Base-by-base conservation (phyloP, 2,888 invertebrate species). In the Mesochorus sp. region DNA sequence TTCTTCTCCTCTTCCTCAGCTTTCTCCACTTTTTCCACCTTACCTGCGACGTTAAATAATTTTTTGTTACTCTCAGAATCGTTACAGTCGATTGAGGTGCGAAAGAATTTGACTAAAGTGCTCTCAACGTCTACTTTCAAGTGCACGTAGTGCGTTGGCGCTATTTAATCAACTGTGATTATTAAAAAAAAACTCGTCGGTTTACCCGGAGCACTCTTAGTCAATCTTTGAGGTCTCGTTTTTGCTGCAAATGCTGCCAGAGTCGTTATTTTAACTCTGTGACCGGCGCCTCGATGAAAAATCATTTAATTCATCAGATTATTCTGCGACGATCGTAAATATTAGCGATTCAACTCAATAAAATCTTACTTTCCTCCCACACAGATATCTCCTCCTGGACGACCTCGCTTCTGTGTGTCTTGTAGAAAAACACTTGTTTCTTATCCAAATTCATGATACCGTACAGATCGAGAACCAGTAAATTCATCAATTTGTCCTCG, bases 311-410 rank as follows among this genome's bases (percentile, higher is more conserved):
- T 34, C 24, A 12, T n/a, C n/a, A n/a, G n/a, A n/a, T n/a, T n/a
- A n/a, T n/a, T n/a, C n/a, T n/a, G n/a, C n/a, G n/a, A n/a, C n/a
- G n/a, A n/a, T n/a, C n/a, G n/a, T n/a, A n/a, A n/a, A n/a, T n/a
- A n/a, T n/a, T n/a, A n/a, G n/a, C n/a, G n/a, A n/a, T n/a, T n/a
- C n/a, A n/a, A n/a, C n/a, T n/a, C n/a, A n/a, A n/a, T n/a, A n/a
- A n/a, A n/a, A 12, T 86, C 93, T 93, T 92, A 96, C 96, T 94
- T 93, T 95, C 94, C 91, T 96, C 95, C 82, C 94, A 92, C 39
- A 94, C 93, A 1, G 94, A 93, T 76, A 96, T 94, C 89, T 96
- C 96, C 86, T 95, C 95, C 85, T 96, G 95, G 14, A 95, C 93
- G 5, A 95, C 91, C 87, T 95, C 95, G 84, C 95, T 95, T 61